Conservation (phyloP, 2,797 vertebrate species). For the Mormyrops boulengeri region DNA sequence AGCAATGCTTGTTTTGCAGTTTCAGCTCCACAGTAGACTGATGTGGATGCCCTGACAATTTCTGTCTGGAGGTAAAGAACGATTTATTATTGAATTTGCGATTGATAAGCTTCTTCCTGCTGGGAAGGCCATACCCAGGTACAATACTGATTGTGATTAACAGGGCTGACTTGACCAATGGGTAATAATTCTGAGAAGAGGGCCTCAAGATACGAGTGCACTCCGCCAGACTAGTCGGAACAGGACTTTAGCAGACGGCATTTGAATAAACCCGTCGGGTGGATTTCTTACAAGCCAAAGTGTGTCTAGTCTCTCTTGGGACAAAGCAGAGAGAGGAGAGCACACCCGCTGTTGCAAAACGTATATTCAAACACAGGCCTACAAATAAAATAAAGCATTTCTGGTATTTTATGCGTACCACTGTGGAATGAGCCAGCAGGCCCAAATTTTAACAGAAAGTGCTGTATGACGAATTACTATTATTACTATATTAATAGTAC, state of each 20-base stretch:
- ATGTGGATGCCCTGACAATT: not conserved
- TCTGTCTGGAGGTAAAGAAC: slow-evolving; percentile 3
- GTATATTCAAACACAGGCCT: slow-evolving; percentile 15
- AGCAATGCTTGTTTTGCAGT: slow-evolving; percentile 17
- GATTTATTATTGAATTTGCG: not conserved
- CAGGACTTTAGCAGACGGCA: not conserved
- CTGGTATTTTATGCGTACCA: not conserved
- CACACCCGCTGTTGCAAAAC: not conserved
- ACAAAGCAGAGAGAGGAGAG: not conserved
- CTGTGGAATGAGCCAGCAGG: not conserved
- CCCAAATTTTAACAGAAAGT: not conserved
- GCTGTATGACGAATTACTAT: not conserved
- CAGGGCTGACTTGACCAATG: not conserved
- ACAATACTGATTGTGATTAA: not conserved
- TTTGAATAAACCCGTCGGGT: not conserved
- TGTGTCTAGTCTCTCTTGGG: not conserved
- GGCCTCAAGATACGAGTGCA: not conserved
- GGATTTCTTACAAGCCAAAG: not conserved
- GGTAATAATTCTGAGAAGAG: not conserved
- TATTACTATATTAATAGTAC: no score
- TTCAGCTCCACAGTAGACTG: slow-evolving; percentile 6
- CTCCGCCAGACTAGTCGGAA: not conserved
- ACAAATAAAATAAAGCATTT: slow-evolving; percentile 6
- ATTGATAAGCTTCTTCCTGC: not conserved
- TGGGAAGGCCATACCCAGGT: not conserved